Percentiles rank a stretch among this genome's conserved stretches.
Evolutionary conservation across 2,797 vertebrate species (phyloP).

Genomic region (Merluccius polli): DNA sequence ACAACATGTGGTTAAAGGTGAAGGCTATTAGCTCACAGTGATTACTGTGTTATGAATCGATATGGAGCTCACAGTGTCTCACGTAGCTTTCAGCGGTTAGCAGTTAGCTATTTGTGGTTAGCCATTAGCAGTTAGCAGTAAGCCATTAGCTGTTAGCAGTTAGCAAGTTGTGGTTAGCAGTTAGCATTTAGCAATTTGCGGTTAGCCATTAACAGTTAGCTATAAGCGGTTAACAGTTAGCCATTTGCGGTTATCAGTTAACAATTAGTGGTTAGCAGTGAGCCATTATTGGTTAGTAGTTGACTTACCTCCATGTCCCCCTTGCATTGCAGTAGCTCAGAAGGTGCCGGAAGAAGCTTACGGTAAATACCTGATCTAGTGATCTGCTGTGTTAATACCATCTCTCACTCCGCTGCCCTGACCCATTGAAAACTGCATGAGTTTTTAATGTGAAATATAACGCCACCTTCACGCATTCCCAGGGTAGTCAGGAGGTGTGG

Average conservation of each 20-base stretch:
- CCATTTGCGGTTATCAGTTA: neutral
- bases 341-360: conserved; percentile 71
- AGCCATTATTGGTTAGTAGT: neutral
- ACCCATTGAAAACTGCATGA: neutral
- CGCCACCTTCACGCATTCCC: neutral
- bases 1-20: neutral
- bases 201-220: neutral
- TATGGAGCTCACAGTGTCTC: neutral
- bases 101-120: neutral
- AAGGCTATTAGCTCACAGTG: neutral
- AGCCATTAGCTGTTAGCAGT: neutral
- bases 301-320: conserved; percentile 15
- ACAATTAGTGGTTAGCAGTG: neutral
- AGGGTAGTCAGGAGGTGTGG: too few relatives aligned
- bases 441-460: neutral
- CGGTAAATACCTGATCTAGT: conserved; percentile 65
- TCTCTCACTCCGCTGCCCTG: conserved; percentile 17
- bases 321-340: conserved; percentile 64
- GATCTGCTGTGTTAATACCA: conserved; percentile 14
- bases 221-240: neutral
- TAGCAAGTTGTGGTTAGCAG: too few relatives aligned
- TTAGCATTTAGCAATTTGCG: neutral
- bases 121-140: neutral
- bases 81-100: too few relatives aligned
- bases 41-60: neutral